Conservation (phyloP, 2,797 vertebrate genomes). For the Tauraco hartlaubi region DNA sequence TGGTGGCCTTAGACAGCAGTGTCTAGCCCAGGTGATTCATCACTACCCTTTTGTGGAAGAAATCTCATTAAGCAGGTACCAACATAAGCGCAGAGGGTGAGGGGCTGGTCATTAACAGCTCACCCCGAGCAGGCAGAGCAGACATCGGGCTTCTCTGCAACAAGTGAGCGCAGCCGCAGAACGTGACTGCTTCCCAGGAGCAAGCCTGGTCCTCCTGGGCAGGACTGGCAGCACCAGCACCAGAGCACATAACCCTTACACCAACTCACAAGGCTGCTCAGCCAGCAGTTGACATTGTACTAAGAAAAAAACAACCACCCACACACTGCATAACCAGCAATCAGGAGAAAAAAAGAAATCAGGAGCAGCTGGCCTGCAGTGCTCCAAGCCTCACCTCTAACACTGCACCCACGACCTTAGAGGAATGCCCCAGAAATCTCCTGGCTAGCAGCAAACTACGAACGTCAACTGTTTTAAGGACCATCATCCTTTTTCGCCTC, state of each 20-base stretch:
- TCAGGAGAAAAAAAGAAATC: not conserved
- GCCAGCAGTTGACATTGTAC: not conserved
- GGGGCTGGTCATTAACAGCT: not conserved
- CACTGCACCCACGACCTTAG: not conserved
- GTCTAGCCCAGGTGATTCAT: slow-evolving; percentile 61
- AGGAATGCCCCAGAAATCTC: not conserved
- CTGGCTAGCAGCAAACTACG: not conserved
- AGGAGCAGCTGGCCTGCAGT: not conserved
- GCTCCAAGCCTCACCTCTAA: not conserved
- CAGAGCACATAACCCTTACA: not conserved
- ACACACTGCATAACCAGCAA: not conserved
- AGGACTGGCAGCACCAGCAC: not conserved
- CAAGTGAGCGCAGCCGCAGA: not conserved
- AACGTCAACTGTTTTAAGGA: not conserved
- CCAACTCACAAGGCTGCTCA: not conserved
- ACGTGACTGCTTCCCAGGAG: not conserved
- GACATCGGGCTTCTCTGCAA: not conserved
- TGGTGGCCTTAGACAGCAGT: slow-evolving; percentile 35
- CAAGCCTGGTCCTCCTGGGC: not conserved
- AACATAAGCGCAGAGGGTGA: not conserved
- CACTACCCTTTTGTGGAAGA: slow-evolving; percentile 14
- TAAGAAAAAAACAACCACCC: not conserved
- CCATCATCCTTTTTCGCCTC: too few species aligned
- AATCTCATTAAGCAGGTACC: slow-evolving; percentile 39
- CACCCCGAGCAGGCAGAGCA: not conserved